Evolutionary conservation across 2,113 vertebrate genomes (phyloP).

Genomic region (Fregetta grallaria): DNA sequence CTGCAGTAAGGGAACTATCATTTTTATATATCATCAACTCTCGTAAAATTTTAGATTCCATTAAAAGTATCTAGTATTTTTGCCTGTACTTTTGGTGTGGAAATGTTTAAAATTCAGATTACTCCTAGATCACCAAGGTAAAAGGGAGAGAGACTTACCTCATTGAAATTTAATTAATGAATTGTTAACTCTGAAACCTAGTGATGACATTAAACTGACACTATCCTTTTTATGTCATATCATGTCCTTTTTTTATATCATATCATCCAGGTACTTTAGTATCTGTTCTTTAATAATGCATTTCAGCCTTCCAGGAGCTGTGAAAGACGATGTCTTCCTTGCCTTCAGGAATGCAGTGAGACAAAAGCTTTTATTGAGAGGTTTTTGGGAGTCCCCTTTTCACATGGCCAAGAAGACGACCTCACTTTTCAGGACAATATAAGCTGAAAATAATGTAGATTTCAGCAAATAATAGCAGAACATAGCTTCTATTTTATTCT

Average conservation of each 20-base stretch:
- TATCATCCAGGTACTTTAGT: background rate
- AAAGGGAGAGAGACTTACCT: background rate
- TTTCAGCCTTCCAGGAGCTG: background rate
- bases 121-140: background rate
- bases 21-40: background rate
- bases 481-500: background rate
- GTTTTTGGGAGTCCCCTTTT: background rate
- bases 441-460: background rate
- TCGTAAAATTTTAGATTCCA: background rate
- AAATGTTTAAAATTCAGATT: background rate
- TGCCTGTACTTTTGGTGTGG: background rate
- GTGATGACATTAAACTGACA: background rate
- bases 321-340: background rate
- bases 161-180: background rate
- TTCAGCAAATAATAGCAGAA: background rate
- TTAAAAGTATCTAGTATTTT: background rate
- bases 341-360: background rate
- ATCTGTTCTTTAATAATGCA: background rate
- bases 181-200: constrained; percentile 15
- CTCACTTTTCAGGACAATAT: background rate
- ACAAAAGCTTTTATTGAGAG: background rate
- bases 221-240: background rate
- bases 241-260: background rate
- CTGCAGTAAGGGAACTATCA: background rate
- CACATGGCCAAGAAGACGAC: background rate